Conservation (phyloP, 2,113 vertebrate species). For the Nestor notabilis region DNA sequence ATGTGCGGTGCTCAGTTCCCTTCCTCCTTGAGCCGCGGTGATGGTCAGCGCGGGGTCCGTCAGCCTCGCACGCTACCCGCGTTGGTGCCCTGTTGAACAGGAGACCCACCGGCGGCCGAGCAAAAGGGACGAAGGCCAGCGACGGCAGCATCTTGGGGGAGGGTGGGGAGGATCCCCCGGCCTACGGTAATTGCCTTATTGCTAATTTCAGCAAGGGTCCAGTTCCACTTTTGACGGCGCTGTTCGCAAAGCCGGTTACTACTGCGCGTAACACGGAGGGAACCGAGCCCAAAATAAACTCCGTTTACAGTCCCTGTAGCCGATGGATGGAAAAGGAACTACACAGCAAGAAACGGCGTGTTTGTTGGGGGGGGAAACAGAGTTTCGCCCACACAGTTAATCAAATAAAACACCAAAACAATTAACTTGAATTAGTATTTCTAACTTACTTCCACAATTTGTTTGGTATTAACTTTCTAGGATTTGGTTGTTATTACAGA, state of each 20-base stretch:
- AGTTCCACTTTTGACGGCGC: fast-evolving
- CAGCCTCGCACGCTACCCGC: background rate
- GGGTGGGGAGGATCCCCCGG: background rate
- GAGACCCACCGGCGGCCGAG: background rate
- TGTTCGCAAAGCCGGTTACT: background rate
- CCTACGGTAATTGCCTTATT: fast-evolving
- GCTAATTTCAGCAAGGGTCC: background rate
- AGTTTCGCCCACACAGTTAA: background rate
- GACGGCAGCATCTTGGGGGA: background rate
- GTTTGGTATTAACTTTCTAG: background rate
- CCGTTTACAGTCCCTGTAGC: background rate
- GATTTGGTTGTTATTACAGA: background rate
- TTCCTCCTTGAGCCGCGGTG: background rate
- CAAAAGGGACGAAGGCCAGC: background rate
- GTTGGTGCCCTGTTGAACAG: fast-evolving
- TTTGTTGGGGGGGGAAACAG: background rate
- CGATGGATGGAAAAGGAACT: background rate
- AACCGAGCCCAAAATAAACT: background rate
- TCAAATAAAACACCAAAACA: background rate
- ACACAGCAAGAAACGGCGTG: background rate
- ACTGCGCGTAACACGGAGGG: background rate
- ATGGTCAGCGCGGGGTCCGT: background rate
- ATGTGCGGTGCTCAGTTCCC: background rate
- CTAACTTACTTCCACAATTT: background rate
- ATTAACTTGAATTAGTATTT: background rate